Conservation (phyloP, 1,140 invertebrate species). For the Liolophura sinensis region DNA sequence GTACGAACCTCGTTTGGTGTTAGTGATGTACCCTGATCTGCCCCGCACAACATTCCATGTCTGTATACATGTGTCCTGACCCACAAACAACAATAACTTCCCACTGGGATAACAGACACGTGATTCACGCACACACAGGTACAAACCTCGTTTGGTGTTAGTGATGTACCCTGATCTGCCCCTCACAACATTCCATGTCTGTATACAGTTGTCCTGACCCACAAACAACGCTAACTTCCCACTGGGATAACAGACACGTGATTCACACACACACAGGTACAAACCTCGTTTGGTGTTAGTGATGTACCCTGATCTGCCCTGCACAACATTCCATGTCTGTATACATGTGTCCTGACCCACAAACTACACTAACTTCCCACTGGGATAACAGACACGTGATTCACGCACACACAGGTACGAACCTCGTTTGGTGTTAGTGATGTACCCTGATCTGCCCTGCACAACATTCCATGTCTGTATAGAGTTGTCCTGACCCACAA, state of each 20-base stretch:
- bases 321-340: constrained; percentile 91
- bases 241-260: constrained; percentile 75
- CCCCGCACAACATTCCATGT: no score
- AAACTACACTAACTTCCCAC: constrained; percentile 84
- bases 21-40: no score
- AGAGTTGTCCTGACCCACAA: constrained; percentile 83
- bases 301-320: constrained; percentile 84
- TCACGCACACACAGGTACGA: no score
- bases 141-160: constrained; percentile 68
- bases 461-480: constrained; percentile 94
- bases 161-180: constrained; percentile 85
- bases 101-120: no score
- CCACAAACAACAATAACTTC: no score
- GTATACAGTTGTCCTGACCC: constrained; percentile 79
- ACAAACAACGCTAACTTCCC: constrained; percentile 87
- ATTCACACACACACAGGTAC: no score
- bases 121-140: constrained; percentile 28
- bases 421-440: constrained; percentile 74
- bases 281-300: constrained; percentile 72
- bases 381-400: constrained; percentile 70
- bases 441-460: constrained; percentile 85
- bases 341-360: constrained; percentile 82
- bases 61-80: no score
- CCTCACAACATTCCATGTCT: constrained; percentile 94
- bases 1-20: no score